Base-by-base conservation (phyloP, 2,888 invertebrate genomes). In the Chymomyza procnemis region DNA sequence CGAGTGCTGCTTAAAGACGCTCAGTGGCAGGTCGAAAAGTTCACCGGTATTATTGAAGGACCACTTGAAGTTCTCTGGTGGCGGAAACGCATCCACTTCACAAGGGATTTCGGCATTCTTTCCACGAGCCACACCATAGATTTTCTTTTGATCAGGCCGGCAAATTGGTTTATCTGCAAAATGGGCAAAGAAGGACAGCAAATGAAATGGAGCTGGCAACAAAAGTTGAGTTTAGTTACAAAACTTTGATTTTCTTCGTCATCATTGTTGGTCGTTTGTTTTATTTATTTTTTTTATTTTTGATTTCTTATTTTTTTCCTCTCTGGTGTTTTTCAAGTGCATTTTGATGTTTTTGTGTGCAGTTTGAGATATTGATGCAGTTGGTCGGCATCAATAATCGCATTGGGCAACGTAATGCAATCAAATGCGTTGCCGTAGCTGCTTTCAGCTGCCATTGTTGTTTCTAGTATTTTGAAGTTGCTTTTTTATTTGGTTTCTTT, bases 1-100 rank as follows among this genome's bases (percentile, higher is more conserved):
- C 8, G 93, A 92, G 73, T 92, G 92, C 61, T 92, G 92, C 55
- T 90, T 88, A 90, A 94, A 95, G 77, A 95, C 94, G 79, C 93
- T 92, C 79, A 93, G 93, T 50, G 94, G 93, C 88, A 97, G 94
- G 87, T 96, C 96, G 73, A 94, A 93, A 79, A 94, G 94, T 89
- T 96, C 96, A 76, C 95, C 94, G 48, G 96, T 96, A 91, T 96
- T 97, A 92, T 97, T 97, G 90, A 97, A 95, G 30, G 95, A 94
- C 97, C 97, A 97, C 83, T 95, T 95, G 91, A 96, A 97, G 87
- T 93, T 94, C 87, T 95, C 94, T 1, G 96, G 96, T 1, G 94
- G 93, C 16, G 97, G 97, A 90, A 95, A 96, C 21, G 96, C 94
- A 87, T 97, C 96, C 56, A 97, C 97, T 90, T 95, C 95, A 89